Conservation (phyloP, 2,888 invertebrate species). For the Stegophylla sp. region DNA sequence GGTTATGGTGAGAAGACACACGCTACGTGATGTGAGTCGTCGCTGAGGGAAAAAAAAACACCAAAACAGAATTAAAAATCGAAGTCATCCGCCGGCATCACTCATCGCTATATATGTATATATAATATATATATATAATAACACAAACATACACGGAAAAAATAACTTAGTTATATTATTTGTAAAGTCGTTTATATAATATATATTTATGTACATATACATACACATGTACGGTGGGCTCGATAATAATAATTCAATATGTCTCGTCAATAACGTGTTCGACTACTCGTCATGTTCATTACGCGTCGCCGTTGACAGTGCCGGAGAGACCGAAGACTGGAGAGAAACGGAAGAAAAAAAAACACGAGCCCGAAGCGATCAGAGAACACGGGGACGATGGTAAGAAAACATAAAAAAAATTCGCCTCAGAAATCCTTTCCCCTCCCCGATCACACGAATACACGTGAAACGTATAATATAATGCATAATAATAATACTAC, state of each 20-base stretch:
- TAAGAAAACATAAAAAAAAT: no score
- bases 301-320: constrained; percentile 48
- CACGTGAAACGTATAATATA: no score
- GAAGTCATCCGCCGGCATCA: constrained; percentile 21
- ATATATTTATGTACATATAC: no score
- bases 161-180: neutral
- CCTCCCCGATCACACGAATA: no score
- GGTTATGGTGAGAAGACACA: no score
- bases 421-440: no score
- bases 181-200: constrained; percentile 10
- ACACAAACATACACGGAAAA: neutral
- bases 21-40: neutral
- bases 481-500: no score
- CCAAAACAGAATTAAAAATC: constrained; percentile 33
- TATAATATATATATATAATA: neutral
- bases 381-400: no score
- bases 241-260: constrained; percentile 36
- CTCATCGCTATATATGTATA: neutral
- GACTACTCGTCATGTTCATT: constrained; percentile 55
- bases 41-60: neutral
- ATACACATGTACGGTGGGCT: neutral
- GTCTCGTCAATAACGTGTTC: constrained; percentile 49
- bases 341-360: neutral
- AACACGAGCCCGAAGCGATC: neutral
- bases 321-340: neutral